Base-by-base conservation (phyloP, 2,888 invertebrate genomes). In the Morpho deidamia region DNA sequence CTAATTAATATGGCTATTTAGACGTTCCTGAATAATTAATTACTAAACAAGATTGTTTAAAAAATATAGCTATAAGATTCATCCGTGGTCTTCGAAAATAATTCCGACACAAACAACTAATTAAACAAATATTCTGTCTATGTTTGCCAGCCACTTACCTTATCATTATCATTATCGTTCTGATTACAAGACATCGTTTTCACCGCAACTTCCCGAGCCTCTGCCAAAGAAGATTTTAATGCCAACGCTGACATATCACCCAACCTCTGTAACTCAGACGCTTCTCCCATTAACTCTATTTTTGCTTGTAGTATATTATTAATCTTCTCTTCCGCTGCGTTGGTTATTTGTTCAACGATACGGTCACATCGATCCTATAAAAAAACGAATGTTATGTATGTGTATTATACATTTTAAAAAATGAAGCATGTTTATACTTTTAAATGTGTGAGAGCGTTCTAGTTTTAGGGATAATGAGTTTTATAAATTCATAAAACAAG, bases 291-390 rank as follows among this genome's bases (percentile, higher is more conserved):
- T 56, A 90, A 78, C 5, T 67, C 70, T 1, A 81, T 74, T 67
- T 91, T 91, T 11, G 81, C 74, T 53, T 83, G 79, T 14, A 81
- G 69, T 32, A 93, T 82, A 7, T 81, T 76, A 14, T 81, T 79
- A 48, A 93, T 91, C 71, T 91, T 91, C 41, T 86, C 83, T 51
- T 91, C 86, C 0, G 91, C 83, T 0, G 91, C 84, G 52, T 79
- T 69, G 45, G 82, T 83, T 58, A 93, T 91, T 64, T 88, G 90
- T 60, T 91, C 87, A 9, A 78, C 77, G 57, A 92, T 79, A 47
- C 87, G 88, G 48, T 91, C 90, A 55, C 91, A 91, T 48, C 91
- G 90, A 56, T 86, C 87, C 85, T 91, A n/a, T n/a, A 63, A 7
- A 59, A 62, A 38, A 1, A 5, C 23, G 23, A 2, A 23, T 5